These are phyloP conservation scores for Choreutis nemorana DNA, from an alignment of 2,888 invertebrate species.

Conservation along the genomic window DNA sequence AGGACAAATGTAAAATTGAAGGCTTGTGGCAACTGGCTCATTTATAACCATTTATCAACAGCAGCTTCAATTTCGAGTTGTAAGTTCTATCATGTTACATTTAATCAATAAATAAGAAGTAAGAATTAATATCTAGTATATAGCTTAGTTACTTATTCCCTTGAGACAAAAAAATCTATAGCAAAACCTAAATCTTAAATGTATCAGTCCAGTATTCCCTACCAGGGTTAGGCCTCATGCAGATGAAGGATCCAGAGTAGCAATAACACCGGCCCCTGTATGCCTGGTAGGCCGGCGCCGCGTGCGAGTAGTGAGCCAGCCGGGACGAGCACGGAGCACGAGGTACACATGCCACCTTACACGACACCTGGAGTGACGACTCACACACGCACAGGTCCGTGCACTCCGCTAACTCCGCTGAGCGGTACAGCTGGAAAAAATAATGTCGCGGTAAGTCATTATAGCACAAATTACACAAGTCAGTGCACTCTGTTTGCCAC, in stretches of 20 bases:
- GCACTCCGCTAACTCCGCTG: constrained; percentile 85
- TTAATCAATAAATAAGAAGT: no score
- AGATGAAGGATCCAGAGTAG: constrained; percentile 91
- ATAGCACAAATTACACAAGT: background rate
- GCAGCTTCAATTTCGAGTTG: no score
- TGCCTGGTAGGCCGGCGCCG: constrained; percentile 89
- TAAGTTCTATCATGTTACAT: no score
- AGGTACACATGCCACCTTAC: constrained; percentile 89
- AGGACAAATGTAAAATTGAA: background rate
- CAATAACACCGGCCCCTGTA: constrained; percentile 89
- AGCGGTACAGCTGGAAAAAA: constrained; percentile 74
- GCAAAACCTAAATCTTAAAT: background rate
- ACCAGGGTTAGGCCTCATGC: constrained; percentile 81
- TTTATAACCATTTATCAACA: no score
- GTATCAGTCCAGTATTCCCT: constrained; percentile 9
- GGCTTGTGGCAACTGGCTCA: no score
- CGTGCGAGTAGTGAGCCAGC: constrained; percentile 89
- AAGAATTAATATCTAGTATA: no score
- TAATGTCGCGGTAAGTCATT: constrained; percentile 1
- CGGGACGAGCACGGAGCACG: constrained; percentile 87
- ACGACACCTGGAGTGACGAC: constrained; percentile 77
- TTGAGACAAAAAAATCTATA: background rate
- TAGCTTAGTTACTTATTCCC: no score
- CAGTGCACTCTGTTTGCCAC: no score
- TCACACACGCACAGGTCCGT: constrained; percentile 91